Base-by-base conservation (phyloP, 2,113 vertebrate genomes). In the Hippolais icterina region DNA sequence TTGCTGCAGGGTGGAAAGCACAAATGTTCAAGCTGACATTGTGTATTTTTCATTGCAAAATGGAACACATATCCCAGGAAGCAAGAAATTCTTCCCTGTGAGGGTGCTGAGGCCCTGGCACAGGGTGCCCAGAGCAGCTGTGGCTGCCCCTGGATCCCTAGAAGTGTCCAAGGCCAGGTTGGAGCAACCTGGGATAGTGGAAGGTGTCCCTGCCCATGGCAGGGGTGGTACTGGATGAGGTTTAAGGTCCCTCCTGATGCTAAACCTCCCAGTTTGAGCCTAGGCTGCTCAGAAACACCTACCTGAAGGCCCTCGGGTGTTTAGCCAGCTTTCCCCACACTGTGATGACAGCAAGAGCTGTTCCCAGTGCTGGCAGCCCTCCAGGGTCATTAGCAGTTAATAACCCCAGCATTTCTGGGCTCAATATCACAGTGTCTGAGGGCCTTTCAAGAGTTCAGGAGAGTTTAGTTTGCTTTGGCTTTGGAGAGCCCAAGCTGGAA, bases 221-320 rank as follows among this genome's bases (percentile, higher is more conserved):
- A 68, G 49, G 31, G 20, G 12, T 35, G 70, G 50, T 0, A 10
- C 20, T 35, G 46, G 23, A 8, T 44, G 50, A 12, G 8, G 0
- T 81, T 81, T 33, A 33, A 65, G 59, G 27, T 33, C 37, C 27
- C 25, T 44, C 37, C 8, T 0, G 9, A 23, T 50, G 12, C 27
- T 28, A 41, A 59, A 15, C 9, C 15, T 17, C 37, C 6, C 4
- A 14, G 4, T 80, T 3, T 27, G 52, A 94, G 60, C 27, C 42
- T 46, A 65, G 33, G 53, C 37, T 85, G 41, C 31, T 85, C 69
- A 85, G 70, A 60, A 93, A 72, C 53, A 61, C 13, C 60, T 6
- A 10, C 31, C 7, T 10, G 23, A 70, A 77, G 33, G 50, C 1
- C 0, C 29, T 61, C 0, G 0, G 11, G 28, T 41, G 41, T 17